phyloP scores from a whole-genome alignment of 2,113 vertebrate genomes.

The Gallinago media region DNA sequence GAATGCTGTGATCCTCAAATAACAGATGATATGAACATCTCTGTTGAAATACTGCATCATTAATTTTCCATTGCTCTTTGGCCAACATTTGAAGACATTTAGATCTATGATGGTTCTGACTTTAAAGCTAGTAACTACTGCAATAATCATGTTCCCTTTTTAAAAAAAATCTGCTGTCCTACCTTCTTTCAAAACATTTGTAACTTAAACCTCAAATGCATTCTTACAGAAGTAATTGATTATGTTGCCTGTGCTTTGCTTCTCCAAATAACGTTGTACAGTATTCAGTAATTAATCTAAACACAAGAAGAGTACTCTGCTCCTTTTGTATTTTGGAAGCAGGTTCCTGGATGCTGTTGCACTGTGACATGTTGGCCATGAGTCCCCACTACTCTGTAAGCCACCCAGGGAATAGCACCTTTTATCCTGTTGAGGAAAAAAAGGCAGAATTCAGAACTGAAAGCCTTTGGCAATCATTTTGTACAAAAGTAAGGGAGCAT shows the following conservation, averaged over 20 bases:
- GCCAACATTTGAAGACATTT: slow-evolving; percentile 24
- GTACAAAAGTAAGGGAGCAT: not conserved
- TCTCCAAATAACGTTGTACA: not conserved
- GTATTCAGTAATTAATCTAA: not conserved
- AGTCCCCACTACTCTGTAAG: not conserved
- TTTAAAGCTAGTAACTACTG: slow-evolving; percentile 34
- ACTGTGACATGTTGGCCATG: not conserved
- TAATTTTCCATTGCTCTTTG: slow-evolving; percentile 45
- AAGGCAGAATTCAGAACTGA: not conserved
- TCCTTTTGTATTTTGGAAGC: not conserved
- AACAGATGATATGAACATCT: slow-evolving; percentile 48
- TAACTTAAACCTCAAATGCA: not conserved
- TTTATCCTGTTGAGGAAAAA: not conserved
- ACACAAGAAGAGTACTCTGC: not conserved
- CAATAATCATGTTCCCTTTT: slow-evolving; percentile 11
- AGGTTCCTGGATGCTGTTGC: not conserved
- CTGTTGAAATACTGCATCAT: slow-evolving; percentile 45
- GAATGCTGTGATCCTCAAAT: slow-evolving; percentile 54
- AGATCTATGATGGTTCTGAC: slow-evolving; percentile 35
- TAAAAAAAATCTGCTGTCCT: not conserved
- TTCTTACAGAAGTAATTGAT: not conserved
- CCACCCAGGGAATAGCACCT: not conserved
- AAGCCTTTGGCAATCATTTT: not conserved
- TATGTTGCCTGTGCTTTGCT: not conserved
- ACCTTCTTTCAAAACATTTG: not conserved